Evolutionary conservation across 1,140 invertebrate genomes (phyloP).

Genomic region (Oedothorax gibbosus): DNA sequence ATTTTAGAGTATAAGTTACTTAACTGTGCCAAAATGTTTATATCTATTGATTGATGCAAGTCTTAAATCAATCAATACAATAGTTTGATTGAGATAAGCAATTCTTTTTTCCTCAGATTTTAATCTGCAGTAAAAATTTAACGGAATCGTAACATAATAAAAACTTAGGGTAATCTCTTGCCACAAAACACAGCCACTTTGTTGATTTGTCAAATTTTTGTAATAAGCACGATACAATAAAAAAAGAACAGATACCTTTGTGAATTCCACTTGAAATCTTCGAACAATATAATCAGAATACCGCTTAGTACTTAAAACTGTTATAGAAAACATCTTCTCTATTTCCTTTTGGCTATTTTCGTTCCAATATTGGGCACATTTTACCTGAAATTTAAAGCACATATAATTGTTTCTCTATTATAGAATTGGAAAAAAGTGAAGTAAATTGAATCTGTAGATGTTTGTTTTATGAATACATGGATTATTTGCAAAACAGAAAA

Average conservation of each 20-base stretch:
- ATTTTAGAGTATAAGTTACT: background rate
- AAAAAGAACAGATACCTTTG: conserved; percentile 25
- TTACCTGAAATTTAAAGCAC: conserved; percentile 67
- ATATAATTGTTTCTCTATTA: background rate
- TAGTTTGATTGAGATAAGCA: no score
- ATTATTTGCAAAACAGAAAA: background rate
- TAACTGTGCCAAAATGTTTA: background rate
- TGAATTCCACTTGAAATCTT: conserved; percentile 59
- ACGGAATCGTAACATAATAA: background rate
- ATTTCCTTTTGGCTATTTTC: conserved; percentile 72
- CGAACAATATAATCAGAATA: conserved; percentile 65
- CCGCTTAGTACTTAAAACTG: conserved; percentile 60
- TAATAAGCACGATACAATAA: background rate
- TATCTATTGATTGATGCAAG: background rate
- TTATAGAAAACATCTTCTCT: conserved; percentile 62
- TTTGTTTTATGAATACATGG: no score
- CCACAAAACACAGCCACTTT: background rate
- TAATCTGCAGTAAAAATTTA: background rate
- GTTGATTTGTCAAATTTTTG: background rate
- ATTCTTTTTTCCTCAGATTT: background rate
- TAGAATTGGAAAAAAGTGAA: no score
- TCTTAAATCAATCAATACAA: no score
- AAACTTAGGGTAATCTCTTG: background rate
- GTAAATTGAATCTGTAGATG: no score
- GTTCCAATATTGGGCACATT: conserved; percentile 94